phyloP scores from a whole-genome alignment of 2,888 invertebrate genomes.

The Athripsodes cinereus region DNA sequence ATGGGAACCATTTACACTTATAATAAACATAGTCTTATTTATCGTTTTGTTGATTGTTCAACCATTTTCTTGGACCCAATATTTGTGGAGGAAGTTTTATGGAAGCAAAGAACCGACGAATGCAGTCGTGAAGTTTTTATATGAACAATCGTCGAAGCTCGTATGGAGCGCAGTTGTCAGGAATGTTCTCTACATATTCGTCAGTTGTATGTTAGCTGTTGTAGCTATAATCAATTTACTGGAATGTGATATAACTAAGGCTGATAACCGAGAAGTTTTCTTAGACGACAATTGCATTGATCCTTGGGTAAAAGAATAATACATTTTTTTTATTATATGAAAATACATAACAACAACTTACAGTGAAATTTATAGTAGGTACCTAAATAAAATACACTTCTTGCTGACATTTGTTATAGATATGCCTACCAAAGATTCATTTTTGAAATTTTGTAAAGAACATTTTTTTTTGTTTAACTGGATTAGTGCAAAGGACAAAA shows the following conservation, averaged over 20 bases:
- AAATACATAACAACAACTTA: no score
- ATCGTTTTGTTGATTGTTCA: constrained; percentile 51
- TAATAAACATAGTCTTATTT: constrained; percentile 41
- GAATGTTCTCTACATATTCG: constrained; percentile 59
- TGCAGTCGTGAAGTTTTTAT: constrained; percentile 49
- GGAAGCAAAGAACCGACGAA: constrained; percentile 53
- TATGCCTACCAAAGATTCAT: no score
- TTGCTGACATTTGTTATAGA: no score
- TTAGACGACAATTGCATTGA: constrained; percentile 42
- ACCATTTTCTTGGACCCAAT: constrained; percentile 71
- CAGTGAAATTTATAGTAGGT: no score
- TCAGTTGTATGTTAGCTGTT: constrained; percentile 57
- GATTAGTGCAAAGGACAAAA: no score
- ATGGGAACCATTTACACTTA: constrained; percentile 39
- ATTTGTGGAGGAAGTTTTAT: constrained; percentile 54
- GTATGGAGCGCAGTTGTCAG: constrained; percentile 58
- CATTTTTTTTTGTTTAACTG: no score
- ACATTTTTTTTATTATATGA: no score
- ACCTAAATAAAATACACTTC: no score
- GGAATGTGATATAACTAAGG: constrained; percentile 36
- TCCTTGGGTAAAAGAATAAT: constrained; percentile 45
- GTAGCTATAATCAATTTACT: constrained; percentile 62
- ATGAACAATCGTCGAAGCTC: constrained; percentile 54
- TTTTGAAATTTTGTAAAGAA: no score
- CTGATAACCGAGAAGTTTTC: constrained; percentile 30